Base-by-base conservation (phyloP, 2,113 vertebrate species). In the Seriola dumerili region DNA sequence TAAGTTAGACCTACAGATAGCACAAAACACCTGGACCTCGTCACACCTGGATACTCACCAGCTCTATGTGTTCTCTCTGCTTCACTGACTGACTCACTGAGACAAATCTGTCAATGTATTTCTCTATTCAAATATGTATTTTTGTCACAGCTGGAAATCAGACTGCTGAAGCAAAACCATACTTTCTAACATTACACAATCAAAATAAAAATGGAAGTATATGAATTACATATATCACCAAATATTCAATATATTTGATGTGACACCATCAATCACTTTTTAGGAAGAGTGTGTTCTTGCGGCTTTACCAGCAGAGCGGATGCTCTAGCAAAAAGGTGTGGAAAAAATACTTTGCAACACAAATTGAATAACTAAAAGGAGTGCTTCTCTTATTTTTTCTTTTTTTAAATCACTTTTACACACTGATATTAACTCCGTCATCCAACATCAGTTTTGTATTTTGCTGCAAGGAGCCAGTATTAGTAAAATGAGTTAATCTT, bases 11-110 rank as follows among this genome's bases (percentile, higher is more conserved):
- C 83, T 76, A 52, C 52, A 77, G 76, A 91, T 75, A 85, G 59
- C 50, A 73, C 62, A 52, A 70, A 57, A 88, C 83, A 93, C 89
- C 58, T 88, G 90, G 81, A 86, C 83, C 72, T 63, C 54, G 38
- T 78, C 19, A 5, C 74, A 89, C 81, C 40, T 78, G 68, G 44
- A 78, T 21, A 7, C 7, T 38, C 23, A 68, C 61, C 36, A 32
- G 46, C 40, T 75, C 42, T 54, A 1, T 23, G 38, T 62, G 75
- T 64, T 67, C 75, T 72, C 63, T 25, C 40, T 61, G 63, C 54
- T 62, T 84, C 29, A 64, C 8, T 84, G 46, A 62, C 4, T 34
- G 34, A 52, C 25, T 65, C 55, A 55, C 34, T 19, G 44, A 72
- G 42, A 64, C 3, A 72, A 76, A 83, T 71, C 13, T 25, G 10